These are phyloP conservation scores for Nasonia giraulti DNA, from an alignment of 1,140 invertebrate species.

Conservation along the genomic window DNA sequence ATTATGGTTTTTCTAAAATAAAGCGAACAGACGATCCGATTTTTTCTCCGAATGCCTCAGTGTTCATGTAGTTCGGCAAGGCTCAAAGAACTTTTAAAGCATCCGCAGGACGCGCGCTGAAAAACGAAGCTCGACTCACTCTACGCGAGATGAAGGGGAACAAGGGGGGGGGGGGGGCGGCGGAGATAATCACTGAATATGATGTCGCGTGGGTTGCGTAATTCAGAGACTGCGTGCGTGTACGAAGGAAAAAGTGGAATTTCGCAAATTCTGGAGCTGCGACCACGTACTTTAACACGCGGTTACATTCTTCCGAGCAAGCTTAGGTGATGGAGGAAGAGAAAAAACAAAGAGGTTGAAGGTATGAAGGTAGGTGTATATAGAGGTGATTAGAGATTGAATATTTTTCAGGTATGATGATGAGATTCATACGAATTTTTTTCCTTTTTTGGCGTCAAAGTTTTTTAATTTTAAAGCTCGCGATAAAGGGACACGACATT, in stretches of 20 bases:
- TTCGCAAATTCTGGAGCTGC: not conserved
- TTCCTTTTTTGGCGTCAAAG: not conserved
- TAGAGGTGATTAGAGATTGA: not conserved
- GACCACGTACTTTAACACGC: not conserved
- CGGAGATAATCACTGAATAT: conserved; percentile 30
- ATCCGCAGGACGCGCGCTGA: too few species aligned
- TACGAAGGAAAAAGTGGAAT: not conserved
- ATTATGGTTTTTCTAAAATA: too few species aligned
- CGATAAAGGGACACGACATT: too few species aligned
- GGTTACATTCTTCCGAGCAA: not conserved
- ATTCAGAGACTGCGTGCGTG: conserved; percentile 11
- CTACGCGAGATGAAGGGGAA: not conserved
- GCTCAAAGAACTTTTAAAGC: too few species aligned
- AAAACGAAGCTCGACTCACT: not conserved
- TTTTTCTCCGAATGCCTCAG: too few species aligned
- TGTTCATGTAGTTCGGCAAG: too few species aligned
- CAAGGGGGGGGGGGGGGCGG: not conserved
- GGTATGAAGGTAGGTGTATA: too few species aligned
- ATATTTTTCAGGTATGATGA: not conserved
- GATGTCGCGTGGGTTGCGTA: conserved; percentile 16
- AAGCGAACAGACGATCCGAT: too few species aligned
- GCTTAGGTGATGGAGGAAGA: not conserved
- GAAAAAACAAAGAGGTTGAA: too few species aligned
- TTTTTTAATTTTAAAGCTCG: not conserved
- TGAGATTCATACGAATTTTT: not conserved